phyloP scores from a whole-genome alignment of 2,797 vertebrate genomes.

The Cossypha dichroa region DNA sequence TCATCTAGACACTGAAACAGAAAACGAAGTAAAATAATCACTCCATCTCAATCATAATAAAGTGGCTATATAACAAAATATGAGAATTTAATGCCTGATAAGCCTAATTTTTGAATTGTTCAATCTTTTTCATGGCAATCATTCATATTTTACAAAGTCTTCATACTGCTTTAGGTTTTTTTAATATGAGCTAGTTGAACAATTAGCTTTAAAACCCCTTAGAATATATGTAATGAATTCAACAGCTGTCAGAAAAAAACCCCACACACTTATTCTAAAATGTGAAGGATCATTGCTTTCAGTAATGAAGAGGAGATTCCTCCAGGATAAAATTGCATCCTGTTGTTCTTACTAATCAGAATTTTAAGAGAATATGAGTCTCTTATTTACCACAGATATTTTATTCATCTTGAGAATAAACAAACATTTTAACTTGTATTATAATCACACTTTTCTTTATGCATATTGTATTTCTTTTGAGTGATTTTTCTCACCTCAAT shows the following conservation, averaged over 20 bases:
- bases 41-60: not conserved
- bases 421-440: not conserved
- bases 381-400: not conserved
- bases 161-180: not conserved
- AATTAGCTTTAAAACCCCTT: not conserved
- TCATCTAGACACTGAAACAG: not conserved
- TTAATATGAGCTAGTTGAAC: not conserved
- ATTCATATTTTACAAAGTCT: not conserved
- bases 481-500: not conserved
- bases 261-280: not conserved
- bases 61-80: not conserved
- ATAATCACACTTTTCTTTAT: not conserved
- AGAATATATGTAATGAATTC: not conserved
- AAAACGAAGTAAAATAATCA: not conserved
- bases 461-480: not conserved
- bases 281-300: not conserved
- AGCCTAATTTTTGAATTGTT: not conserved
- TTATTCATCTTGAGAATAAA: not conserved
- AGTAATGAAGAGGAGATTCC: slow-evolving; percentile 9
- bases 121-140: not conserved
- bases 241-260: not conserved
- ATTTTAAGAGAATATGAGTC: not conserved
- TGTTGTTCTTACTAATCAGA: not conserved
- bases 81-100: not conserved
- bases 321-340: not conserved